Percentiles rank a stretch among this genome's conserved stretches.
Conservation (phyloP, 1,140 invertebrate species). For the Diprion similis region DNA sequence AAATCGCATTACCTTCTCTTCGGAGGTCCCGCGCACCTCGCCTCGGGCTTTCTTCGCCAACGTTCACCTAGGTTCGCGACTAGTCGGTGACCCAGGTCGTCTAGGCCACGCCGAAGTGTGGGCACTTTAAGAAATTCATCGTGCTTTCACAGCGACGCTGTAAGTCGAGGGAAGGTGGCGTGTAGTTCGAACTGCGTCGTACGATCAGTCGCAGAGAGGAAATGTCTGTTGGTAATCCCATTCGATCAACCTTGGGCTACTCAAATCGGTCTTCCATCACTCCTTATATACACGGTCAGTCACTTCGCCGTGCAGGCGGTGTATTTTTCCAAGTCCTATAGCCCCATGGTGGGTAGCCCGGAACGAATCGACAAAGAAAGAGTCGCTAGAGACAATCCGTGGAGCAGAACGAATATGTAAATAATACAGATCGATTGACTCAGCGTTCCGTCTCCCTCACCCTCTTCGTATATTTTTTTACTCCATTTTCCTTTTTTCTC, state of each 20-base stretch:
- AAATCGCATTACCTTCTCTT: slow-evolving; percentile 4
- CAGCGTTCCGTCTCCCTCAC: neutral
- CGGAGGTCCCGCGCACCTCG: neutral
- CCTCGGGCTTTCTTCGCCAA: neutral
- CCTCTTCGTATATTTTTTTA: neutral
- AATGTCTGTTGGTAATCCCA: slow-evolving; percentile 16
- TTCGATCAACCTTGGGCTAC: slow-evolving; percentile 27
- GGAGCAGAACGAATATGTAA: slow-evolving; percentile 38
- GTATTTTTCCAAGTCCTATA: slow-evolving; percentile 1
- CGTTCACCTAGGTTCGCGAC: neutral
- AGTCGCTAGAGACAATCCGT: slow-evolving; percentile 25
- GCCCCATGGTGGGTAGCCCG: slow-evolving; percentile 8
- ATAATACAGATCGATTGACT: slow-evolving; percentile 37
- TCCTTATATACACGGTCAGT: slow-evolving; percentile 11
- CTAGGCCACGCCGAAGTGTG: no score
- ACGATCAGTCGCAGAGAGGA: neutral
- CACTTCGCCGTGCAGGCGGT: neutral
- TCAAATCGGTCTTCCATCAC: slow-evolving; percentile 26
- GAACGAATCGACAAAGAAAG: slow-evolving; percentile 30
- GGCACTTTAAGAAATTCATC: no score
- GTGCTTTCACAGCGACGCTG: no score
- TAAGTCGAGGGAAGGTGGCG: neutral
- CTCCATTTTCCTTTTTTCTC: neutral
- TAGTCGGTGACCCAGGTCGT: neutral
- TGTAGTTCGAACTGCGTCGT: neutral